Evolutionary conservation across 1,140 invertebrate genomes (phyloP).

Genomic region (Pseudomyrmex cubaensis): DNA sequence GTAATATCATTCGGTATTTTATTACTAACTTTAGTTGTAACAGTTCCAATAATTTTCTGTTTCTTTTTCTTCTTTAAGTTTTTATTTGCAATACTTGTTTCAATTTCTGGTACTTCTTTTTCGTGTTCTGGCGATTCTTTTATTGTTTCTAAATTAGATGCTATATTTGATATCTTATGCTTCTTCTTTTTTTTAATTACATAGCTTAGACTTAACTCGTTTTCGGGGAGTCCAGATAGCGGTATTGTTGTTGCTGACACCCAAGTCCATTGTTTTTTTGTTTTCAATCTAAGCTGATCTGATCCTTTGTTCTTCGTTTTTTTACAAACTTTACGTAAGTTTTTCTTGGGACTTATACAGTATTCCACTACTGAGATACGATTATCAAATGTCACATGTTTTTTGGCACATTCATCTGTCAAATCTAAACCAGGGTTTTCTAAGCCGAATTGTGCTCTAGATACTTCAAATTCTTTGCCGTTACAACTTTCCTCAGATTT

Average conservation of each 20-base stretch:
- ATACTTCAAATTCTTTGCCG: slow-evolving; percentile 78
- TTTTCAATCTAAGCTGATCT: slow-evolving; percentile 78
- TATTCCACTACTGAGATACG: slow-evolving; percentile 59
- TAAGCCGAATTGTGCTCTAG: slow-evolving; percentile 75
- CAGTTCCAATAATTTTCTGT: slow-evolving; percentile 30
- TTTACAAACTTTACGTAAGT: slow-evolving; percentile 68
- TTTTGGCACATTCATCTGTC: slow-evolving; percentile 79
- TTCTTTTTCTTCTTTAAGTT: slow-evolving; percentile 67
- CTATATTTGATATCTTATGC: slow-evolving; percentile 30
- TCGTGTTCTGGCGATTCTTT: slow-evolving; percentile 77
- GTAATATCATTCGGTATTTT: slow-evolving; percentile 24
- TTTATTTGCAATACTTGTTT: slow-evolving; percentile 8
- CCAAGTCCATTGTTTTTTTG: too few relatives aligned
- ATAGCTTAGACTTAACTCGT: slow-evolving; percentile 75
- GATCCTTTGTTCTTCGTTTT: slow-evolving; percentile 73
- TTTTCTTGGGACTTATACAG: slow-evolving; percentile 78
- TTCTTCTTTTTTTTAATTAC: slow-evolving; percentile 69
- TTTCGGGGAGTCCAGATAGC: slow-evolving; percentile 1
- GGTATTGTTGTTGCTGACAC: too few relatives aligned
- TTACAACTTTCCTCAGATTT: slow-evolving; percentile 36
- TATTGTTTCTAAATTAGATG: slow-evolving; percentile 78
- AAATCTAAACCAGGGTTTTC: slow-evolving; percentile 81
- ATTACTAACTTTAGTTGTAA: neutral
- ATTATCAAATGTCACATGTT: slow-evolving; percentile 82
- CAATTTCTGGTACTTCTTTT: slow-evolving; percentile 38